phyloP scores from a whole-genome alignment of 2,113 vertebrate species.

The Lampris megalopsis region DNA sequence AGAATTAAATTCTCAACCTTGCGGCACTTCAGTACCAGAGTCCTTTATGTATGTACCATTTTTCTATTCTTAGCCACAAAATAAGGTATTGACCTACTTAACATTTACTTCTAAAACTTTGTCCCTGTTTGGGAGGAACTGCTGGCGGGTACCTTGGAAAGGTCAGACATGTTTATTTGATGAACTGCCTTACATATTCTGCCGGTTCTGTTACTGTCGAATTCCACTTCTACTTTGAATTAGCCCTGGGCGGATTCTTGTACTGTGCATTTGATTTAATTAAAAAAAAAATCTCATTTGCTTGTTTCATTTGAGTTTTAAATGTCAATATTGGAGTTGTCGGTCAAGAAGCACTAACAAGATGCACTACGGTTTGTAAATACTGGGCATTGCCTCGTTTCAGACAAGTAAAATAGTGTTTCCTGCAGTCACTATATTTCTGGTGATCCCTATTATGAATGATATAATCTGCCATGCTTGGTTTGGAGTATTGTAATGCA shows the following conservation, averaged over 20 bases:
- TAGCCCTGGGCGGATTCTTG: not conserved
- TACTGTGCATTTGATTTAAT: not conserved
- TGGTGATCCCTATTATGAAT: slow-evolving; percentile 5
- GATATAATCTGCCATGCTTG: slow-evolving; percentile 12
- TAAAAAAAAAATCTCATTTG: slow-evolving; percentile 2
- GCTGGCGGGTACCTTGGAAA: not conserved
- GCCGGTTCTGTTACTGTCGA: not conserved
- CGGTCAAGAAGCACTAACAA: not conserved
- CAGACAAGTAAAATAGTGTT: slow-evolving; percentile 4
- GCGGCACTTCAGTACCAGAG: not conserved
- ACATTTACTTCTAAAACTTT: not conserved
- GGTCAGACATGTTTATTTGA: slow-evolving; percentile 25
- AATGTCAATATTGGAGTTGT: not conserved
- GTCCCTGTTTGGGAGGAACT: not conserved
- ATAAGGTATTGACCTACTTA: not conserved
- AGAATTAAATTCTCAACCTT: too few relatives aligned
- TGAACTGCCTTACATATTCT: slow-evolving; percentile 3
- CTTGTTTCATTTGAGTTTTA: not conserved
- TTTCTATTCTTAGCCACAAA: not conserved
- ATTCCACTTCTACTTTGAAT: not conserved
- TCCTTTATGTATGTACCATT: slow-evolving; percentile 2
- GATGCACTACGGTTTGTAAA: not conserved
- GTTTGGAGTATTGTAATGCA: slow-evolving; percentile 32
- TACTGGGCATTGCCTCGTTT: slow-evolving; percentile 4
- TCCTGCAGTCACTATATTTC: slow-evolving; percentile 7